Conservation (phyloP, 2,888 invertebrate species). For the Lobophora halterata region DNA sequence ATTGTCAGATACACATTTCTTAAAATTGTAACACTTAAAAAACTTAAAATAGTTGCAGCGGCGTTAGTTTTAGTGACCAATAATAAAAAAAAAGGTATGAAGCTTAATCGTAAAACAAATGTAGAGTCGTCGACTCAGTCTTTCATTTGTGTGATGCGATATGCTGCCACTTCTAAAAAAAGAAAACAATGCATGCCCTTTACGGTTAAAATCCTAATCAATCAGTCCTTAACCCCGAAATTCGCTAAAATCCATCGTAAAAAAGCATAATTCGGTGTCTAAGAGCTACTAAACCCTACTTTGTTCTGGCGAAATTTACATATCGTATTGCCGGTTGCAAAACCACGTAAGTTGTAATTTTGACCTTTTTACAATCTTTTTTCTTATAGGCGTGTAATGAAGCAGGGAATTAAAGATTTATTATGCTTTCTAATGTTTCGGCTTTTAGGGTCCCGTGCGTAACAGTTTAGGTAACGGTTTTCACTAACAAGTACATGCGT, state of each 20-base stretch:
- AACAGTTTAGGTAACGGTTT: conserved; percentile 12
- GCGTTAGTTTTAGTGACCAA: no score
- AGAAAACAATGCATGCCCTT: conserved; percentile 11
- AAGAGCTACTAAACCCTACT: conserved; percentile 59
- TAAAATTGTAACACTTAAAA: no score
- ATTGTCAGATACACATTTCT: no score
- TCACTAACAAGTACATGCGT: no score
- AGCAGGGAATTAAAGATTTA: conserved; percentile 53
- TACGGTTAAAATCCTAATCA: conserved; percentile 35
- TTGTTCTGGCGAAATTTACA: conserved; percentile 62
- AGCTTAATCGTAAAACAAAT: no score
- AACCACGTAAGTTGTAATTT: conserved; percentile 52
- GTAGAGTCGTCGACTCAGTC: no score
- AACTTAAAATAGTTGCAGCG: no score
- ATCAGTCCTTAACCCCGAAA: conserved; percentile 39
- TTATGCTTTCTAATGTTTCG: conserved; percentile 56
- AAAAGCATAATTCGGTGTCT: conserved; percentile 55
- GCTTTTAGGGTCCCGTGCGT: conserved; percentile 34
- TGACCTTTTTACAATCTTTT: conserved; percentile 40
- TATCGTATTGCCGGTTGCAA: conserved; percentile 71
- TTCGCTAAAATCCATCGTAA: conserved; percentile 45
- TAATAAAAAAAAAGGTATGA: no score
- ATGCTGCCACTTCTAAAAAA: not conserved
- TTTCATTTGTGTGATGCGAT: no score
- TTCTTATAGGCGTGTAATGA: conserved; percentile 39